Evolutionary conservation across 2,797 vertebrate species (phyloP).

Genomic region (Gymnothorax reevesii): DNA sequence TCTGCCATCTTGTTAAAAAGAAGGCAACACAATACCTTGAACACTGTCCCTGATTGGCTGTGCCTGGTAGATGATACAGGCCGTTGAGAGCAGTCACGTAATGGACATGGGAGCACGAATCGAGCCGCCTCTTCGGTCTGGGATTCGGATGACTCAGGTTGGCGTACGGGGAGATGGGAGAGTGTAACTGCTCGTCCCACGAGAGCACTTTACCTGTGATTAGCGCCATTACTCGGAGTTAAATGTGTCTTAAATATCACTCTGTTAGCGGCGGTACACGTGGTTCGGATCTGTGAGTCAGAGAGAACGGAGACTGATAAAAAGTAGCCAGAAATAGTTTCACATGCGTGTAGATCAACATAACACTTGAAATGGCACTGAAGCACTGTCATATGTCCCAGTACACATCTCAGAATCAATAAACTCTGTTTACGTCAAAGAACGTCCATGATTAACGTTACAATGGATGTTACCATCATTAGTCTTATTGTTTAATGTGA

Average conservation of each 20-base stretch:
- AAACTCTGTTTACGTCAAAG: too few species aligned
- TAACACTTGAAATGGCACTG: too few species aligned
- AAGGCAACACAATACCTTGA: background rate
- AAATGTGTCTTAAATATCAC: background rate
- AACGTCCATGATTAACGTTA: too few species aligned
- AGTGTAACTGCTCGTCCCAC: background rate
- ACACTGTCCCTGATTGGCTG: background rate
- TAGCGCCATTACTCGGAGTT: background rate
- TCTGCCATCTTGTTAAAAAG: conserved; percentile 2
- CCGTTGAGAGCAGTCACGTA: background rate
- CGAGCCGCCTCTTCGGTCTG: background rate
- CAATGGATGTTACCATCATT: too few species aligned
- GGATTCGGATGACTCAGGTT: background rate
- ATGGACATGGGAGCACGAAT: background rate
- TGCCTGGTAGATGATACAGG: background rate
- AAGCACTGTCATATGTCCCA: too few species aligned
- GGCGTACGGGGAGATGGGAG: background rate
- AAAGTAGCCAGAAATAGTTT: too few species aligned
- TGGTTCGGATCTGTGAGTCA: background rate
- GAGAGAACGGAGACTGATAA: background rate
- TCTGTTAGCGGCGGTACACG: background rate
- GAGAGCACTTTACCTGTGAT: background rate
- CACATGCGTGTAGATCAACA: too few species aligned
- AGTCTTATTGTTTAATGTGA: too few species aligned
- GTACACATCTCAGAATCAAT: background rate